These are phyloP conservation scores for Phallusia fumigata DNA, from an alignment of 23 tunicate species.

Conservation along the genomic window DNA sequence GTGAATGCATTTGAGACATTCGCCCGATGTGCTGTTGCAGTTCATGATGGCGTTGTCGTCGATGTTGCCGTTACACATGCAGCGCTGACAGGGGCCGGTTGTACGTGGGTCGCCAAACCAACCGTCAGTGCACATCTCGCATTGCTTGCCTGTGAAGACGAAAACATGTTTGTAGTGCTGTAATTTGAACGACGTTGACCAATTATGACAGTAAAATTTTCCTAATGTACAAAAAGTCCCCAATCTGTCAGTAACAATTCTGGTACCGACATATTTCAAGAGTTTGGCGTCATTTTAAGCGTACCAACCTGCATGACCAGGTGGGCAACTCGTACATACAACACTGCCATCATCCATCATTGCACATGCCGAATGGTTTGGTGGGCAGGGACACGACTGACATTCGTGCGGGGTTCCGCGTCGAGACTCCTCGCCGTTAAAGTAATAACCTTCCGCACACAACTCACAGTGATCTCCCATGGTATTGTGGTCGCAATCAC, in stretches of 20 bases:
- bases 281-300: too few species aligned
- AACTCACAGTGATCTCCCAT: conserved; percentile 91
- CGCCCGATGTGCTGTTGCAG: conserved; percentile 86
- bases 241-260: too few species aligned
- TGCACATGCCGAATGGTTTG: conserved; percentile 59
- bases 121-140: conserved; percentile 91
- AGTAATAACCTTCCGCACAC: conserved; percentile 86
- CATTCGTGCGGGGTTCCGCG: conserved; percentile 81
- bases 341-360: conserved; percentile 61
- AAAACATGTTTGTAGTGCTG: neutral
- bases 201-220: too few species aligned
- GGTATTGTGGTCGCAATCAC: conserved; percentile 90
- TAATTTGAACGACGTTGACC: neutral
- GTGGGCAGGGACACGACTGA: conserved; percentile 97
- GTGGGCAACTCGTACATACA: conserved; percentile 88
- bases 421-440: conserved; percentile 56
- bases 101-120: conserved; percentile 95
- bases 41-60: conserved; percentile 92
- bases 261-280: too few species aligned
- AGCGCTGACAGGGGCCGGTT: conserved; percentile 75
- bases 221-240: too few species aligned
- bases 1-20: conserved; percentile 93
- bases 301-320: conserved; percentile 70
- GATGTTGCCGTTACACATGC: conserved; percentile 93
- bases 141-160: conserved; percentile 51